Conservation (phyloP, 2,888 invertebrate genomes). For the Galerucella calmariensis region DNA sequence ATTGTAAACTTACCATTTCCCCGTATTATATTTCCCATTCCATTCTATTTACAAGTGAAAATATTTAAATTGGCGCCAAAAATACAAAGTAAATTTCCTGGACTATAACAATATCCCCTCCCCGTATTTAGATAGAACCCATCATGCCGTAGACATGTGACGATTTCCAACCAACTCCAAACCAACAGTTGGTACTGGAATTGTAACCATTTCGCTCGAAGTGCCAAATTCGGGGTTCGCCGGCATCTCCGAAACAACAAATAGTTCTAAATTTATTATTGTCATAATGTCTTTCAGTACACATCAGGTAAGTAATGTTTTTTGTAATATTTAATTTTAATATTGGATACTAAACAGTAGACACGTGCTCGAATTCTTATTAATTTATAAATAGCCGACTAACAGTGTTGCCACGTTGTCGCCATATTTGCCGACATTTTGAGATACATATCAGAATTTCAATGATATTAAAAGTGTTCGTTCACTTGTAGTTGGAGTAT, state of each 20-base stretch:
- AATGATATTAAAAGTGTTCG: not conserved
- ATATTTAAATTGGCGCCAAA: not conserved
- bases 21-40: too few relatives aligned
- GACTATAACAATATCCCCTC: constrained; percentile 20
- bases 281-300: constrained; percentile 8
- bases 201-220: constrained; percentile 15
- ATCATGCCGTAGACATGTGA: constrained; percentile 24
- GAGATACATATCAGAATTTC: not conserved
- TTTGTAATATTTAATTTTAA: constrained; percentile 10
- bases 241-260: constrained; percentile 12
- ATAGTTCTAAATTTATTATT: constrained; percentile 9
- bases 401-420: constrained; percentile 24
- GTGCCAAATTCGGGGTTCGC: constrained; percentile 19
- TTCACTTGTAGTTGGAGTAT: not conserved
- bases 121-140: constrained; percentile 18
- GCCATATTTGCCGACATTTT: constrained; percentile 9
- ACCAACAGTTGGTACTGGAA: constrained; percentile 29
- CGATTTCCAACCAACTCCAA: constrained; percentile 27
- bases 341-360: constrained; percentile 7
- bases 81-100: not conserved
- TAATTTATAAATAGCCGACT: constrained; percentile 15
- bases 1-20: too few relatives aligned
- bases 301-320: constrained; percentile 20
- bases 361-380: constrained; percentile 20
- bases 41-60: not conserved